A percentile compares a stretch with the other conserved stretches of the same genome.
phyloP scores from a whole-genome alignment of 2,797 vertebrate species.

The Sebastes kiyomatsui region DNA sequence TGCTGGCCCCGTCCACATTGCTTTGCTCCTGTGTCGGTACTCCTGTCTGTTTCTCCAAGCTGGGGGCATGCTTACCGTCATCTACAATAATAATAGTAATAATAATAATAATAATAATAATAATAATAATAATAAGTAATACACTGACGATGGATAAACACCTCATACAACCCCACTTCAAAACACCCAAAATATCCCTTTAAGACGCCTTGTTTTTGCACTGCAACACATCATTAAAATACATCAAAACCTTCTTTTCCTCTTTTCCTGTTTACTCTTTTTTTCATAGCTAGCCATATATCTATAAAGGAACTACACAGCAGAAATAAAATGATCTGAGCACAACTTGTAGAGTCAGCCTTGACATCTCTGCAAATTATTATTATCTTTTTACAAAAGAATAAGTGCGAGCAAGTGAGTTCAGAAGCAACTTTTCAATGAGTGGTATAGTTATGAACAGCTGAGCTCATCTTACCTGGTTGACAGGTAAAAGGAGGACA shows the following conservation, averaged over 20 bases:
- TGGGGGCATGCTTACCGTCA: no score
- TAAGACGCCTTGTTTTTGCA: neutral
- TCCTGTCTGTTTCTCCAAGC: no score
- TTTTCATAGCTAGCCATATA: neutral
- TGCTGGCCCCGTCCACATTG: no score
- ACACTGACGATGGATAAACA: no score
- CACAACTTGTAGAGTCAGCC: neutral
- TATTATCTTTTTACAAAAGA: neutral
- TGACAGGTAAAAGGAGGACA: neutral
- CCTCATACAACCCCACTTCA: no score
- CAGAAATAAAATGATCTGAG: conserved; percentile 11
- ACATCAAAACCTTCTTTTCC: neutral
- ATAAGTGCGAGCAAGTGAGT: neutral
- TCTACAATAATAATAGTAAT: no score
- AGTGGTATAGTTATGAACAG: neutral
- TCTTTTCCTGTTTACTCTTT: neutral
- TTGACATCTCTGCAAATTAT: neutral
- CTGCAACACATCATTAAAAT: neutral
- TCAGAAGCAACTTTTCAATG: neutral
- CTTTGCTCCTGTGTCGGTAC: no score
- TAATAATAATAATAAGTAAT: no score
- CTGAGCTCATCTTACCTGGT: conserved; percentile 59
- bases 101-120: no score
- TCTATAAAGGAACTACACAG: neutral
- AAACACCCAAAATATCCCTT: no score